phyloP scores from a whole-genome alignment of 1,140 invertebrate genomes.

The Bombus balteatus region DNA sequence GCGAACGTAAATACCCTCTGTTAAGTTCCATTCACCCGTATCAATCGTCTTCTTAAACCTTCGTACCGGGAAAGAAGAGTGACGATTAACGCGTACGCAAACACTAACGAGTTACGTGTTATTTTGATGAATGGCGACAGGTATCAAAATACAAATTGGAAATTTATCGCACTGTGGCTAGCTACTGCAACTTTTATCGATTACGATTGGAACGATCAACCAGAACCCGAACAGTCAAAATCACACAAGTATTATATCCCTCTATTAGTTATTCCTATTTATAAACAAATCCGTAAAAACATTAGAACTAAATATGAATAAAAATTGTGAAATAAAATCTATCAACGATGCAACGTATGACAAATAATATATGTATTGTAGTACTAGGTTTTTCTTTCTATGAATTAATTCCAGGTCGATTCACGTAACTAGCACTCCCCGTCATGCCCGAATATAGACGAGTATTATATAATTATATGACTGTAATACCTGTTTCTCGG shows the following conservation, averaged over 20 bases:
- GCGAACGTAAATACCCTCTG: background rate
- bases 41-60: background rate
- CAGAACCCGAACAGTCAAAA: background rate
- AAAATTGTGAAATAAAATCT: background rate
- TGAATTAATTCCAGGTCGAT: slow-evolving; percentile 33
- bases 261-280: background rate
- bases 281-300: background rate
- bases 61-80: background rate
- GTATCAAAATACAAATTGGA: background rate
- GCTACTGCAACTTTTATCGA: background rate
- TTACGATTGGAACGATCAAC: background rate
- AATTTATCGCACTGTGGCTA: background rate
- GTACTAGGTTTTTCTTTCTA: slow-evolving; percentile 12
- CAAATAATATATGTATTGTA: background rate
- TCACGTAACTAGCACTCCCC: slow-evolving; percentile 10
- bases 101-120: background rate
- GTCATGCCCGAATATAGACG: slow-evolving; percentile 23
- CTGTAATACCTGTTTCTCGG: slow-evolving; percentile 5
- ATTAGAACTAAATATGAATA: background rate
- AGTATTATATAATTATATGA: slow-evolving; percentile 27
- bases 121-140: background rate
- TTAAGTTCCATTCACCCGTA: background rate
- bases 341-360: background rate
- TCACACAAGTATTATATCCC: background rate
- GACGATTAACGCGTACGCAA: background rate